Evolutionary conservation across 2,888 invertebrate species (phyloP).

Genomic region (Hedychridium roseum): DNA sequence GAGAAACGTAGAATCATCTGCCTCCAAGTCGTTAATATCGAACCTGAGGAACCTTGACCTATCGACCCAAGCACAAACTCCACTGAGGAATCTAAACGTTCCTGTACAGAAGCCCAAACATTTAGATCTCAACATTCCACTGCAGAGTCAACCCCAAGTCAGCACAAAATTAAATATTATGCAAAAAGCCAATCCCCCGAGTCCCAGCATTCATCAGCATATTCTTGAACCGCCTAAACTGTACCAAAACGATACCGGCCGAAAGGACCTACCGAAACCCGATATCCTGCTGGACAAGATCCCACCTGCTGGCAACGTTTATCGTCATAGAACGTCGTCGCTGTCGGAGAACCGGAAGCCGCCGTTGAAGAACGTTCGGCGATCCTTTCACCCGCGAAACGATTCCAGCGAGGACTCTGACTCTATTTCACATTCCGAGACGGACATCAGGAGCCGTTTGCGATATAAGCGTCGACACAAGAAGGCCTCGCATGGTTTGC

Average conservation of each 20-base stretch:
- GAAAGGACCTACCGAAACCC: conserved; percentile 36
- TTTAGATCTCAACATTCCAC: conserved; percentile 46
- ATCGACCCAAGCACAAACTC: conserved; percentile 18
- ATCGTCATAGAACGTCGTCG: conserved; percentile 56
- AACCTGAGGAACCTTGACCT: conserved; percentile 43
- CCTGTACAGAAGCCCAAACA: conserved; percentile 50
- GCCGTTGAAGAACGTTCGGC: conserved; percentile 47
- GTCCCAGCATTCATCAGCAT: conserved; percentile 49
- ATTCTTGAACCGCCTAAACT: conserved; percentile 56
- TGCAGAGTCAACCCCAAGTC: conserved; percentile 33
- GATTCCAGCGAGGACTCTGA: conserved; percentile 61
- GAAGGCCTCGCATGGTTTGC: conserved; percentile 58
- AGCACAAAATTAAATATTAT: conserved; percentile 33
- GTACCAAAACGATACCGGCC: conserved; percentile 51
- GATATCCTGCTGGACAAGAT: conserved; percentile 43
- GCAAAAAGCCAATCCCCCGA: conserved; percentile 34
- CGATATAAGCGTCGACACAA: conserved; percentile 54
- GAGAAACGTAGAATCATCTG: conserved; percentile 39
- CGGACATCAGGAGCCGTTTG: conserved; percentile 65
- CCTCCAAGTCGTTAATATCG: conserved; percentile 27
- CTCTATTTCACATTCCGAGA: conserved; percentile 67
- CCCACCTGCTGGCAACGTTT: conserved; percentile 36
- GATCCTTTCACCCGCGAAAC: conserved; percentile 57
- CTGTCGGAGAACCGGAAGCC: conserved; percentile 55
- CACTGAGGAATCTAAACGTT: conserved; percentile 33